Evolutionary conservation across 2,888 invertebrate genomes (phyloP).

Genomic region (Salticus scenicus): DNA sequence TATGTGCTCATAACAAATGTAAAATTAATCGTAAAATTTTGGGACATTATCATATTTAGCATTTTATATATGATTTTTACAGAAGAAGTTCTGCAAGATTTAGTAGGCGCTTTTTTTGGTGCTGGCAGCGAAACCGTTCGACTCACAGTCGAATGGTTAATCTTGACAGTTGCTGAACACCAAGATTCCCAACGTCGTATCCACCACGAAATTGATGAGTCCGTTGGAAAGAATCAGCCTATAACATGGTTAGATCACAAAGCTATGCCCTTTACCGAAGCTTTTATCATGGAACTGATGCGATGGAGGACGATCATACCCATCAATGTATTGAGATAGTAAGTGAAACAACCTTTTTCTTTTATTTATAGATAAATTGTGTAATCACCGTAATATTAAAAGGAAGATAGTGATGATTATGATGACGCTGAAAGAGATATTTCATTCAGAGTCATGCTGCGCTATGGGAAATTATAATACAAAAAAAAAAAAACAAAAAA

Average conservation of each 20-base stretch:
- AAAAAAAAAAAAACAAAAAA: no score
- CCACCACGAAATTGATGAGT: conserved; percentile 56
- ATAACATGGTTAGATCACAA: conserved; percentile 30
- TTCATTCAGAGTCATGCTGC: no score
- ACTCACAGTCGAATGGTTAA: conserved; percentile 54
- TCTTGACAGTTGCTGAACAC: conserved; percentile 47
- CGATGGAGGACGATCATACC: conserved; percentile 62
- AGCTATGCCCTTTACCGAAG: conserved; percentile 63
- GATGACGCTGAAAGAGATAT: no score
- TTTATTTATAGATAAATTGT: no score
- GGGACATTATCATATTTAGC: no score
- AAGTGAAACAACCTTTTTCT: conserved; percentile 12
- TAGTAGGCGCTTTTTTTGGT: conserved; percentile 47
- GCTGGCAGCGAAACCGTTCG: conserved; percentile 66
- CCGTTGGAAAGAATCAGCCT: conserved; percentile 49
- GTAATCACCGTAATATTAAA: no score
- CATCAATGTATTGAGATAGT: conserved; percentile 59
- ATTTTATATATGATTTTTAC: no score
- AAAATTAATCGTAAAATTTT: no score
- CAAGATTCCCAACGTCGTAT: conserved; percentile 65
- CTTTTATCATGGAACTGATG: conserved; percentile 66
- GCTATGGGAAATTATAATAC: no score
- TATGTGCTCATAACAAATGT: no score
- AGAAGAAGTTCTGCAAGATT: conserved; percentile 54
- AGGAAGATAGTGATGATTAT: no score